A percentile compares a stretch with the other conserved stretches of the same genome.
These are phyloP conservation scores for Pardalotus punctatus DNA, from an alignment of 2,113 vertebrate genomes.

Conservation along the genomic window DNA sequence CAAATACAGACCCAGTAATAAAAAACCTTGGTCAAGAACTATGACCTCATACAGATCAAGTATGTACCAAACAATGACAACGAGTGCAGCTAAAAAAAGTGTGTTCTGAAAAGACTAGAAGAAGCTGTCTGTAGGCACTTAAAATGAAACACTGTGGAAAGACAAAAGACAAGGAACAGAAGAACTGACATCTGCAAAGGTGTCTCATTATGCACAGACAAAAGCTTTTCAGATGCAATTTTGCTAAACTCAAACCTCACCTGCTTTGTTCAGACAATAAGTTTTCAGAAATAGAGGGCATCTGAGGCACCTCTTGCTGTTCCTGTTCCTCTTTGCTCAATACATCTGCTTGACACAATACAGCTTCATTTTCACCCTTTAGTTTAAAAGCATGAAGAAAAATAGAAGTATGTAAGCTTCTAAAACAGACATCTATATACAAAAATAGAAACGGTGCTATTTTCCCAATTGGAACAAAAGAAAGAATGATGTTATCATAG, in stretches of 20 bases:
- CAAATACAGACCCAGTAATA: not conserved
- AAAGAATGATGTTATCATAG: not conserved
- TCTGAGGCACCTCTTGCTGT: not conserved
- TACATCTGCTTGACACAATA: constrained; percentile 1
- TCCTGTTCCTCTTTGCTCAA: constrained; percentile 3
- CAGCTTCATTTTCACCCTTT: constrained; percentile 44
- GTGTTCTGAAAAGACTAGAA: not conserved
- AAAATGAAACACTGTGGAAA: not conserved
- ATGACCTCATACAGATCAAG: not conserved
- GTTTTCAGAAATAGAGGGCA: not conserved
- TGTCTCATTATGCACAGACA: not conserved
- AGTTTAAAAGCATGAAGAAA: not conserved
- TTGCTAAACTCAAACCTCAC: constrained; percentile 51
- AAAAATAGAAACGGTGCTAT: not conserved
- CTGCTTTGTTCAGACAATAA: constrained; percentile 27
- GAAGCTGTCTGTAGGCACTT: not conserved
- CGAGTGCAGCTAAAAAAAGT: not conserved
- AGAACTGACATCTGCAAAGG: not conserved
- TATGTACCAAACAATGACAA: not conserved
- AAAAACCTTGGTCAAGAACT: not conserved
- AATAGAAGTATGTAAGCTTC: not conserved
- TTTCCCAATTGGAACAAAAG: not conserved
- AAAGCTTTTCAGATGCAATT: not conserved
- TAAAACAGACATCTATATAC: not conserved
- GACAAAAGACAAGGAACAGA: not conserved